Base-by-base conservation (phyloP, 2,888 invertebrate species). In the Philaethria dido region DNA sequence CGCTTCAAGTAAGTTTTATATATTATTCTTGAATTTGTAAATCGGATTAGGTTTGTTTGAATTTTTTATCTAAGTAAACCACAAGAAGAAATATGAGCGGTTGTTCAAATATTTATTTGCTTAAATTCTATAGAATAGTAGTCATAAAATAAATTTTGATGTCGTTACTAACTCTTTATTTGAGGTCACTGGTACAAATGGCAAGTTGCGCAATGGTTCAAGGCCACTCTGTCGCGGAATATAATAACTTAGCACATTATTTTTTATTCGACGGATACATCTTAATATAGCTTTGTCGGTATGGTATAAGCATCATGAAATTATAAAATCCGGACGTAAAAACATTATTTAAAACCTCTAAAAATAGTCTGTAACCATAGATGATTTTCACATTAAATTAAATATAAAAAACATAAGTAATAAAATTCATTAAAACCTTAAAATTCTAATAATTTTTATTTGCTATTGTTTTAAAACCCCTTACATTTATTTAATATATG, bases 181-280 rank as follows among this genome's bases (percentile, higher is more conserved):
- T 65, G 59, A 62, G 47, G 63, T 50, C 54, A 44, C 42, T 45
- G 42, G 68, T 57, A 64, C 57, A 64, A 66, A 67, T 64, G 48
- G 63, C 75, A 29, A 60, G 55, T 87, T 87, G 80, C 84, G 85
- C 83, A 87, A 88, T 75, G 80, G 89, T 87, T 90, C 90, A 91
- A 91, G 89, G 90, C 78, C 84, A 82, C 78, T 76, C 79, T 72
- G 69, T 57, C 62, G 60, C 57, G 36, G 68, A 67, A 72, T 66
- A 72, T 69, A 54, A 66, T 68, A 64, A 62, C 62, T 57, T 44
- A 63, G 61, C 48, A 66, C 57, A 71, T 68, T 59, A 67, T 70
- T 67, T 33, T 70, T 67, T 69, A 69, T 69, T 70, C 68, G 18
- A 61, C 52, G 60, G 67, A 64, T 68, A 60, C 42, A 60, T 64